Evolutionary conservation across 1,140 invertebrate genomes (phyloP).

Genomic region (Wasmannia auropunctata): DNA sequence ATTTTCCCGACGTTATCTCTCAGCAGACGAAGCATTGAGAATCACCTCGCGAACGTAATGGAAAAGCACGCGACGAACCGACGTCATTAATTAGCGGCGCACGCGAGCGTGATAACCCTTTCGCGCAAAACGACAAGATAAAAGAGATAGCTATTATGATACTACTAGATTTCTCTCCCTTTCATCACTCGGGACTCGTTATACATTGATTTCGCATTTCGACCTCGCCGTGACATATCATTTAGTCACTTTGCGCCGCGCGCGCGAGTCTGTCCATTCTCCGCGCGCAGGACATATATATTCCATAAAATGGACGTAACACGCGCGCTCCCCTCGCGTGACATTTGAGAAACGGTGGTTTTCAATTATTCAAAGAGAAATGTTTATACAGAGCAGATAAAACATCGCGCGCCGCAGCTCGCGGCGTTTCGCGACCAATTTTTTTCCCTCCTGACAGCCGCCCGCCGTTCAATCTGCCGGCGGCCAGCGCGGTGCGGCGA

Average conservation of each 20-base stretch:
- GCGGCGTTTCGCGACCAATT: slow-evolving; percentile 11
- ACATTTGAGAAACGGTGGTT: neutral
- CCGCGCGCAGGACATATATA: neutral
- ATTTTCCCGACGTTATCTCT: neutral
- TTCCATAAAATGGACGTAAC: neutral
- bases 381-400: slow-evolving; percentile 4
- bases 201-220: neutral
- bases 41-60: neutral
- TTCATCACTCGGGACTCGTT: neutral
- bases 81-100: slow-evolving; percentile 37
- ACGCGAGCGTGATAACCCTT: slow-evolving; percentile 7
- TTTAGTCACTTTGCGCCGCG: neutral
- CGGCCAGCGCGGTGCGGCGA: neutral
- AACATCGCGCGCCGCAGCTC: neutral
- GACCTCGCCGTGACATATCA: neutral
- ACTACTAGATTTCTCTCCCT: neutral
- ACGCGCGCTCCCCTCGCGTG: neutral
- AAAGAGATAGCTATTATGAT: neutral
- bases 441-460: neutral
- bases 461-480: neutral
- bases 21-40: neutral
- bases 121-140: neutral
- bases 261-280: neutral
- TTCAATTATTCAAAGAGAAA: slow-evolving; percentile 31
- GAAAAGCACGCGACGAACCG: slow-evolving; percentile 12